Percentiles rank a stretch among this genome's conserved stretches.
phyloP scores from a whole-genome alignment of 2,888 invertebrate genomes.

The Drosophila leonis region DNA sequence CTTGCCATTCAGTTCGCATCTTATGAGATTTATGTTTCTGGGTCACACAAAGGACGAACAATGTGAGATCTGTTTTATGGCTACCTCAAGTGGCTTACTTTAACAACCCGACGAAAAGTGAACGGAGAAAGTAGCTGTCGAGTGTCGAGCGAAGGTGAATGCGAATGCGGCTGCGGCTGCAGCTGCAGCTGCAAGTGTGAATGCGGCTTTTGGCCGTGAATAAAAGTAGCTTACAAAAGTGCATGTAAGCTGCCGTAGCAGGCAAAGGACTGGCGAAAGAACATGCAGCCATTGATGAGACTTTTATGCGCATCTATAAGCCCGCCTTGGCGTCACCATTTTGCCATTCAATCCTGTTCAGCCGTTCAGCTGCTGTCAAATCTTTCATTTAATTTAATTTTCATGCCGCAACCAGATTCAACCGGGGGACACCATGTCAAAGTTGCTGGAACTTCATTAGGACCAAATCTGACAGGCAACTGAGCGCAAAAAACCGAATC shows the following conservation, averaged over 20 bases:
- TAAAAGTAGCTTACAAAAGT: constrained; percentile 38
- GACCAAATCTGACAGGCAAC: constrained; percentile 67
- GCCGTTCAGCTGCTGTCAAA: constrained; percentile 23
- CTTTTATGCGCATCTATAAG: constrained; percentile 43
- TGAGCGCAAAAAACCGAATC: constrained; percentile 40
- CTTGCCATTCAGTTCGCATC: constrained; percentile 35
- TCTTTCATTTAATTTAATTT: constrained; percentile 62
- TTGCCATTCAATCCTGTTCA: constrained; percentile 13
- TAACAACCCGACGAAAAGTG: constrained; percentile 56
- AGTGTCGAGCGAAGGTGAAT: constrained; percentile 16
- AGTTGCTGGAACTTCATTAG: constrained; percentile 73
- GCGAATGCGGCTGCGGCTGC: not conserved
- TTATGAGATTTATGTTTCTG: constrained; percentile 54
- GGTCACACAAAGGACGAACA: constrained; percentile 59
- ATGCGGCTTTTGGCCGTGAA: constrained; percentile 22
- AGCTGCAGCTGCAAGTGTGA: constrained; percentile 11
- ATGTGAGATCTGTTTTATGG: constrained; percentile 60
- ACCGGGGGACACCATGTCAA: constrained; percentile 50
- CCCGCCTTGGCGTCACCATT: constrained; percentile 15
- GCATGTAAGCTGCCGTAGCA: constrained; percentile 18
- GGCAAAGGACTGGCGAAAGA: constrained; percentile 18
- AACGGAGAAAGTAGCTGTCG: constrained; percentile 26
- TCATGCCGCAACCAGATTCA: constrained; percentile 34
- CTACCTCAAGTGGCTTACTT: constrained; percentile 65
- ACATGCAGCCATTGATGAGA: constrained; percentile 39